These are phyloP conservation scores for Tachysurus fulvidraco DNA, from an alignment of 2,113 vertebrate species.

Conservation along the genomic window DNA sequence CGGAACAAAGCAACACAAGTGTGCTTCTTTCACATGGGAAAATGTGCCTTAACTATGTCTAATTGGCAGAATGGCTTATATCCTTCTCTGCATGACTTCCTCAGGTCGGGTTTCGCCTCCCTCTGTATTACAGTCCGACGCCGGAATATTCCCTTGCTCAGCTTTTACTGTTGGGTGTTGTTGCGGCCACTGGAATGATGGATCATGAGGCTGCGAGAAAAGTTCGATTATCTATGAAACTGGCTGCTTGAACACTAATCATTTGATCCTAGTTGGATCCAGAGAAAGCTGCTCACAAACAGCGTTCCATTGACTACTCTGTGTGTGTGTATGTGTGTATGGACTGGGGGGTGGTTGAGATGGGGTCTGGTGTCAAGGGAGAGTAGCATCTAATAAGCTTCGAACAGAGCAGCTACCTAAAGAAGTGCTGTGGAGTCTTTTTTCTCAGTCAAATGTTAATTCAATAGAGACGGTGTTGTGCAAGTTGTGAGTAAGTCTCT, in stretches of 20 bases:
- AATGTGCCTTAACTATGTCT: slow-evolving; percentile 36
- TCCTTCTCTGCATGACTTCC: slow-evolving; percentile 12
- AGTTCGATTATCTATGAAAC: slow-evolving; percentile 28
- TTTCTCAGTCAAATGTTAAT: not conserved
- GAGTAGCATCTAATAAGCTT: not conserved
- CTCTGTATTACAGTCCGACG: not conserved
- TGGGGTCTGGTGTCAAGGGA: not conserved
- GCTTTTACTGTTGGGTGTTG: slow-evolving; percentile 14
- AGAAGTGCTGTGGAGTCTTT: not conserved
- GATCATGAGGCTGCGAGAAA: slow-evolving; percentile 3
- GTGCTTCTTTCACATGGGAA: not conserved
- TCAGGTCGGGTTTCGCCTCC: not conserved
- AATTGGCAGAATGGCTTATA: slow-evolving; percentile 40
- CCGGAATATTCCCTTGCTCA: slow-evolving; percentile 20
- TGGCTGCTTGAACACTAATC: slow-evolving; percentile 25
- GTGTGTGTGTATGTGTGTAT: not conserved
- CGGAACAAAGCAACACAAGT: slow-evolving; percentile 4
- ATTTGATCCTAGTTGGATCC: slow-evolving; percentile 28
- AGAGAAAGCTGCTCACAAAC: not conserved
- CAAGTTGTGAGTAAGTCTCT: slow-evolving; percentile 1
- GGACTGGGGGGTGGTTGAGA: too few species aligned
- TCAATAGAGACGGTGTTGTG: not conserved
- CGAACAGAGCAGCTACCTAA: not conserved
- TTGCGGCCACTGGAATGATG: slow-evolving; percentile 6
- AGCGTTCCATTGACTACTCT: not conserved